Evolutionary conservation across 2,113 vertebrate species (phyloP), one percentile per base, ranked within the genome.

Genomic region (Colius striatus): DNA sequence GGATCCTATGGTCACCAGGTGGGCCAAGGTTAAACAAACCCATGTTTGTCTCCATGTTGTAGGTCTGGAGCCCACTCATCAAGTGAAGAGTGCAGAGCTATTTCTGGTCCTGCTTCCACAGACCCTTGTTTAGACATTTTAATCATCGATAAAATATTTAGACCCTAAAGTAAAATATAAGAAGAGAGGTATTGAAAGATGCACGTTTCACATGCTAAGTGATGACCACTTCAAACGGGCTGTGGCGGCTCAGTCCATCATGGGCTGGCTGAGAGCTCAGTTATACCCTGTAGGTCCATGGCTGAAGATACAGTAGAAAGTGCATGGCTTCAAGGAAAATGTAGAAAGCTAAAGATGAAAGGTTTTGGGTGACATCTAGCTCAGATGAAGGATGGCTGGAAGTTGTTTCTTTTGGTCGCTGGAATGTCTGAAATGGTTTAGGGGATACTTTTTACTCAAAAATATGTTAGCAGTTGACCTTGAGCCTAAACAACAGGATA

Each of bases 1-100:
- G 22, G 58, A 43, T 66, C 25, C 51, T 20, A 6, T 0, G 2
- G 58, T 36, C 41, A 20, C 53, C 16, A 30, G 3, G 1, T 43
- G 34, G 30, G n/a, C 15, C 51, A 16, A 25, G 25, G 43, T 10
- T 43, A 57, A 51, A 18, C 76, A 60, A 81, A 55, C 16, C 41
- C 36, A 22, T 19, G 21, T 32, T 63, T 57, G 21, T 73, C 54
- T 87, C 25, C 27, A 1, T 13, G 27, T 15, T 19, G 47, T 32
- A 29, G 77, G 16, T 27, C 66, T 77, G 65, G 32, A 62, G 53
- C 47, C 65, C 11, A 3, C 20, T 57, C 13, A 6, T 14, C 25
- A 16, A 27, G 22, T 18, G 57, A 27, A 25, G 45, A 48, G 41
- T 55, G 25, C 9, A 36, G 2, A 13, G 26, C 55, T 15, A 4